These are phyloP conservation scores for Poeciliopsis presidionis DNA, from an alignment of 2,797 vertebrate species.

Conservation along the genomic window DNA sequence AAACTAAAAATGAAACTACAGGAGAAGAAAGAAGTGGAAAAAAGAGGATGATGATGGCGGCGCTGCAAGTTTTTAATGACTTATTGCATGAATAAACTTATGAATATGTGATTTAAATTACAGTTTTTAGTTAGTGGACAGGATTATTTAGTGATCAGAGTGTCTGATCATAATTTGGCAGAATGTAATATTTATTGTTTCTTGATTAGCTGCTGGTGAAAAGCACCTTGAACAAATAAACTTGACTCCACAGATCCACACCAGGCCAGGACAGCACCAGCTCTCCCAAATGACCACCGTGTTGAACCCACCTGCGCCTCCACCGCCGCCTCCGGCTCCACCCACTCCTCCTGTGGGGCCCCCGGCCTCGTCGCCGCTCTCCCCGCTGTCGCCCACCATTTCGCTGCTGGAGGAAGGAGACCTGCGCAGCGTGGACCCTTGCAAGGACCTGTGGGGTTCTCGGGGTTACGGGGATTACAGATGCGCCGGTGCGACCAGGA, in stretches of 20 bases:
- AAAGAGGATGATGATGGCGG: too few relatives aligned
- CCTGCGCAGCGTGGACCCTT: slow-evolving; percentile 83
- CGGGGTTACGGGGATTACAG: slow-evolving; percentile 91
- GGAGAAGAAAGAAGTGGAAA: too few relatives aligned
- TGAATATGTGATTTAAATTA: too few relatives aligned
- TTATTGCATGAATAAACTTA: too few relatives aligned
- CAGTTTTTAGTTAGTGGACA: too few relatives aligned
- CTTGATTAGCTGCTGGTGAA: too few relatives aligned
- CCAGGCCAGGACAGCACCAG: slow-evolving; percentile 78
- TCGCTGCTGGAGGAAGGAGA: slow-evolving; percentile 86
- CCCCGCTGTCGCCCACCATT: slow-evolving; percentile 83
- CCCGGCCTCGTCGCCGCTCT: slow-evolving; percentile 76
- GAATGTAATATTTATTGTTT: too few relatives aligned
- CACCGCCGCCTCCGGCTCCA: slow-evolving; percentile 76
- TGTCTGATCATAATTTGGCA: too few relatives aligned
- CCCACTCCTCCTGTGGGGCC: slow-evolving; percentile 73
- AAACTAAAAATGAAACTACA: too few relatives aligned
- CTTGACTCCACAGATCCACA: slow-evolving; percentile 75
- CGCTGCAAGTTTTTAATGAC: too few relatives aligned
- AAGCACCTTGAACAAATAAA: too few relatives aligned
- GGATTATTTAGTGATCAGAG: too few relatives aligned
- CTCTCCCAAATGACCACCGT: slow-evolving; percentile 77
- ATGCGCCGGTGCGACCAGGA: slow-evolving; percentile 81
- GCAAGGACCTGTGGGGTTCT: slow-evolving; percentile 87
- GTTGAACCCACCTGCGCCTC: slow-evolving; percentile 78